These are phyloP conservation scores for Hydrochoerus hydrochaeris DNA, from an alignment of 2,113 vertebrate genomes.

Conservation along the genomic window DNA sequence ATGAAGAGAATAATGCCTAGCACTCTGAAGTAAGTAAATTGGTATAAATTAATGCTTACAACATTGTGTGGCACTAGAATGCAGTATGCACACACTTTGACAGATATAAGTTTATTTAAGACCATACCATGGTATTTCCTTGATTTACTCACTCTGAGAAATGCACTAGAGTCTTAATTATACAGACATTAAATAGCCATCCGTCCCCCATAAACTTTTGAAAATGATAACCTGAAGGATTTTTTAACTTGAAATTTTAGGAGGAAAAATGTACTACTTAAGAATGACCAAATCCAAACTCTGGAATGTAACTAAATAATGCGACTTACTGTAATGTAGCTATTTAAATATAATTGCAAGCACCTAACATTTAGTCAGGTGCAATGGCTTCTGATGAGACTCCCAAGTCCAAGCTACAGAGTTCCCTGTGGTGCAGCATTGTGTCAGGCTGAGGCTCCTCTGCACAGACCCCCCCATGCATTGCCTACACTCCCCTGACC, in stretches of 20 bases:
- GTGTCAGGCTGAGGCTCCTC: not conserved
- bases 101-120: not conserved
- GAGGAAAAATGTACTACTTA: not conserved
- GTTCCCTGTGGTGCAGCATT: rapidly evolving
- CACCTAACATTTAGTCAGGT: not conserved
- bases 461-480: rapidly evolving
- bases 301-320: not conserved
- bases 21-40: not conserved
- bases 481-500: too few relatives aligned
- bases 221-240: not conserved
- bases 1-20: not conserved
- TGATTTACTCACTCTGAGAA: not conserved
- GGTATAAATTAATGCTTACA: too few relatives aligned
- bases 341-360: not conserved
- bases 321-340: rapidly evolving
- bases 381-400: not conserved
- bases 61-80: rapidly evolving
- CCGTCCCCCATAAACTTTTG: not conserved
- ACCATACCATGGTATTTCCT: not conserved
- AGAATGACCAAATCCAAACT: not conserved
- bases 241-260: not conserved
- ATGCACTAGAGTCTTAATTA: not conserved
- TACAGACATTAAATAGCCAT: not conserved
- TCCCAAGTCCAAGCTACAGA: not conserved
- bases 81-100: too few relatives aligned